These are phyloP conservation scores for Eupelmus urozonus DNA, from an alignment of 2,888 invertebrate genomes.

Conservation along the genomic window DNA sequence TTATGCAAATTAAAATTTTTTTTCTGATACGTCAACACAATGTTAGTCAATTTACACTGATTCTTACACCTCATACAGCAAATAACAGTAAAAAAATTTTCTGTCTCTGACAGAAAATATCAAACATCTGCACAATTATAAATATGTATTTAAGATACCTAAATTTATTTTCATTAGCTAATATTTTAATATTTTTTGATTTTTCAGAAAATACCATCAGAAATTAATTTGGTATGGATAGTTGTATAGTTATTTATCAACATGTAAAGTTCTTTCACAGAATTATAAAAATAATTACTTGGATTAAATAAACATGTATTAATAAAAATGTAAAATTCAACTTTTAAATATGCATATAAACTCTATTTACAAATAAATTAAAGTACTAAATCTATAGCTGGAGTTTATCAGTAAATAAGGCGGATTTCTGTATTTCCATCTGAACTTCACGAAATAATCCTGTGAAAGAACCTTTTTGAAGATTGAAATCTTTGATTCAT, in stretches of 20 bases:
- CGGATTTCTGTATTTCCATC: too few relatives aligned
- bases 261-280: neutral
- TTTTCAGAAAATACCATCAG: neutral
- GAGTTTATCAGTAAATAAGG: too few relatives aligned
- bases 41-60: conserved; percentile 8
- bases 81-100: conserved; percentile 34
- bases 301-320: too few relatives aligned
- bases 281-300: neutral
- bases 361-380: too few relatives aligned
- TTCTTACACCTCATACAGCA: conserved; percentile 23
- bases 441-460: too few relatives aligned
- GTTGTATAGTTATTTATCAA: neutral
- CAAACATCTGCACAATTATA: neutral
- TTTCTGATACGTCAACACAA: conserved; percentile 14
- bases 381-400: too few relatives aligned
- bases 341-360: too few relatives aligned
- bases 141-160: neutral
- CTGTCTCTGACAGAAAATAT: neutral
- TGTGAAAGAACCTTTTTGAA: neutral
- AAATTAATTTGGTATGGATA: neutral
- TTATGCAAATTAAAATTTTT: conserved; percentile 29
- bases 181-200: neutral
- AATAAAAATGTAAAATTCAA: too few relatives aligned
- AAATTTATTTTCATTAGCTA: neutral
- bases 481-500: neutral